phyloP scores from a whole-genome alignment of 2,888 invertebrate species.

The Xylocampa areola region DNA sequence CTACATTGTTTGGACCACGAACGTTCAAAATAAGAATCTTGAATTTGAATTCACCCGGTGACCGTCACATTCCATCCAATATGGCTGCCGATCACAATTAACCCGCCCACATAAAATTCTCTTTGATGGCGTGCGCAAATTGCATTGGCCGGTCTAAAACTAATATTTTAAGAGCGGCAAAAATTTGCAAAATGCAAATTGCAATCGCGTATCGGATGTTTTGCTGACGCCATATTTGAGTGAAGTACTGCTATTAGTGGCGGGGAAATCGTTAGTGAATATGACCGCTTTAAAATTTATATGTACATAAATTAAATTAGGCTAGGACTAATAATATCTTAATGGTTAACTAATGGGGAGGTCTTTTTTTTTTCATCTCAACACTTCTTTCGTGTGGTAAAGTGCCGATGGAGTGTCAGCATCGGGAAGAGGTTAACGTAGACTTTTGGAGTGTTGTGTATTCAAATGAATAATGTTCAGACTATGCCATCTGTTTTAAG shows the following conservation, averaged over 20 bases:
- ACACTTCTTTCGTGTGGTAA: no score
- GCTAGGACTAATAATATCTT: no score
- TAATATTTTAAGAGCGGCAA: slow-evolving; percentile 33
- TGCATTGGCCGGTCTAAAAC: slow-evolving; percentile 21
- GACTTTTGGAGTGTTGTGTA: no score
- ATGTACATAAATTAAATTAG: neutral
- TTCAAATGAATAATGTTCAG: no score
- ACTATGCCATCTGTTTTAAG: no score
- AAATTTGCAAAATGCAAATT: slow-evolving; percentile 34
- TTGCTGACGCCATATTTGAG: slow-evolving; percentile 22
- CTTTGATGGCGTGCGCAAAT: slow-evolving; percentile 38
- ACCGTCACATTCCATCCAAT: slow-evolving; percentile 24
- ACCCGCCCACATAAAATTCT: slow-evolving; percentile 44
- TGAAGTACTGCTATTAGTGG: slow-evolving; percentile 5
- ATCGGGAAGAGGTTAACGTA: no score
- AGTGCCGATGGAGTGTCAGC: no score
- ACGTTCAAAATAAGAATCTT: slow-evolving; percentile 10
- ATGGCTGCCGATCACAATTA: slow-evolving; percentile 35
- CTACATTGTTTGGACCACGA: neutral
- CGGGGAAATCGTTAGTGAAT: neutral
- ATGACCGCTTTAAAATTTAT: neutral
- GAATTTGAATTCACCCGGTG: slow-evolving; percentile 23
- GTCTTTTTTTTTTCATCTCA: no score
- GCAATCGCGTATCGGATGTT: slow-evolving; percentile 15
- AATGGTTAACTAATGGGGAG: no score